phyloP scores from a whole-genome alignment of 2,113 vertebrate genomes.

The Chrysochloris asiatica region DNA sequence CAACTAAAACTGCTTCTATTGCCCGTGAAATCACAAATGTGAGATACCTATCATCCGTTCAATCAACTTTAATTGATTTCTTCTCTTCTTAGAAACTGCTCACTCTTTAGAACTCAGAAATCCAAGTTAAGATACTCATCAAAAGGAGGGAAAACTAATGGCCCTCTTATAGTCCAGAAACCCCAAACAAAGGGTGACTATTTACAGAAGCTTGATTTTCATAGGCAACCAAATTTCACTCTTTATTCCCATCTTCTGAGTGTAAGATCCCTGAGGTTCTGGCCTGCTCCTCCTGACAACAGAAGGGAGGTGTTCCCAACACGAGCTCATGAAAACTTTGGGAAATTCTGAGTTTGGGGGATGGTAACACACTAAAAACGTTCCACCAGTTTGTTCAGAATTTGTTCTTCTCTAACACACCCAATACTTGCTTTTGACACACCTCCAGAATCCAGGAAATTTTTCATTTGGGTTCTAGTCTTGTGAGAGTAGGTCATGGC shows the following conservation, averaged over 20 bases:
- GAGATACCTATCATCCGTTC: neutral
- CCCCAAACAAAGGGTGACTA: neutral
- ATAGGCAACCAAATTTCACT: neutral
- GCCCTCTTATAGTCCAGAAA: neutral
- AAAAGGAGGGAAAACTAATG: neutral
- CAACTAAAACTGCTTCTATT: neutral
- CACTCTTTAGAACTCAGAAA: neutral
- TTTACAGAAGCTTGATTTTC: neutral
- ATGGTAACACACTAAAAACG: neutral
- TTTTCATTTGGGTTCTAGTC: neutral
- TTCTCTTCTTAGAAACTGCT: slow-evolving; percentile 21
- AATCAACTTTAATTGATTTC: neutral
- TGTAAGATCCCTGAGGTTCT: neutral
- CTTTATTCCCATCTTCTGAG: neutral
- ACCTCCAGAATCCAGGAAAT: neutral
- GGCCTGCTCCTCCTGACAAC: neutral
- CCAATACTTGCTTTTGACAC: neutral
- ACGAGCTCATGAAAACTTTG: neutral
- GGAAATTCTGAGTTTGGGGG: neutral
- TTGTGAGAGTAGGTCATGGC: neutral
- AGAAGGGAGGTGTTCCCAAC: neutral
- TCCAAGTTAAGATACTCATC: neutral
- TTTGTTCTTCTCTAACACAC: neutral
- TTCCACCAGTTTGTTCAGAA: too few relatives aligned
- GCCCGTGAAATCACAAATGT: neutral